Evolutionary conservation across 2,888 invertebrate species (phyloP).

Genomic region (Pollenia angustigena): DNA sequence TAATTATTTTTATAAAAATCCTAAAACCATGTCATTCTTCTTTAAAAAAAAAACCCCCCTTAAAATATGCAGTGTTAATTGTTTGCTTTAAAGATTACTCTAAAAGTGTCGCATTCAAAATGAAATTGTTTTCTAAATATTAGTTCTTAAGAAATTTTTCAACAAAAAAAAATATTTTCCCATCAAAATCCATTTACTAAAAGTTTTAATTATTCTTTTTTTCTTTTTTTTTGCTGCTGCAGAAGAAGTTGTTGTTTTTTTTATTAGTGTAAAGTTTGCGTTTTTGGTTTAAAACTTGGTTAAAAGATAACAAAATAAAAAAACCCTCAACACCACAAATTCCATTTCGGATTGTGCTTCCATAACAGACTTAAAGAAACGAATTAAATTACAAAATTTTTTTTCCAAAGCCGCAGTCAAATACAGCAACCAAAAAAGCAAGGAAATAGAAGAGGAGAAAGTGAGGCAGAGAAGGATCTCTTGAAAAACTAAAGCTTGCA

Average conservation of each 20-base stretch:
- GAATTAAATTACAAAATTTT: constrained; percentile 45
- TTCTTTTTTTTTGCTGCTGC: neutral
- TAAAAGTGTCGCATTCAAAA: too few species aligned
- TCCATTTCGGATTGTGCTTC: constrained; percentile 24
- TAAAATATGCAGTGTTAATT: constrained; percentile 2
- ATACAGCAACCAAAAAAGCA: neutral
- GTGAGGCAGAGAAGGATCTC: neutral
- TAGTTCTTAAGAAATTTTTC: constrained; percentile 4
- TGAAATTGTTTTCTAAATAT: neutral
- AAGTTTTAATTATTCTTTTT: constrained; percentile 30
- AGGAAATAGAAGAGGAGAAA: neutral
- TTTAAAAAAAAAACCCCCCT: neutral
- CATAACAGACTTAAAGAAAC: constrained; percentile 59
- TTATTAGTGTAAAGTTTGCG: constrained; percentile 14
- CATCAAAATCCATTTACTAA: constrained; percentile 18
- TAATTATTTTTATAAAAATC: neutral
- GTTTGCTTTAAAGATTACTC: neutral
- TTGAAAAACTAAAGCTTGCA: neutral
- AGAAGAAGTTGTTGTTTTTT: neutral
- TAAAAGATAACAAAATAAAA: constrained; percentile 10
- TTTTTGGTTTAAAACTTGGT: neutral
- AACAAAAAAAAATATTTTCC: neutral
- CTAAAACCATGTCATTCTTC: neutral
- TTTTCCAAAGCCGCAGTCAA: constrained; percentile 15
- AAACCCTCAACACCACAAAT: constrained; percentile 37